phyloP scores from a whole-genome alignment of 2,113 vertebrate genomes.

The Pygoscelis antarcticus region DNA sequence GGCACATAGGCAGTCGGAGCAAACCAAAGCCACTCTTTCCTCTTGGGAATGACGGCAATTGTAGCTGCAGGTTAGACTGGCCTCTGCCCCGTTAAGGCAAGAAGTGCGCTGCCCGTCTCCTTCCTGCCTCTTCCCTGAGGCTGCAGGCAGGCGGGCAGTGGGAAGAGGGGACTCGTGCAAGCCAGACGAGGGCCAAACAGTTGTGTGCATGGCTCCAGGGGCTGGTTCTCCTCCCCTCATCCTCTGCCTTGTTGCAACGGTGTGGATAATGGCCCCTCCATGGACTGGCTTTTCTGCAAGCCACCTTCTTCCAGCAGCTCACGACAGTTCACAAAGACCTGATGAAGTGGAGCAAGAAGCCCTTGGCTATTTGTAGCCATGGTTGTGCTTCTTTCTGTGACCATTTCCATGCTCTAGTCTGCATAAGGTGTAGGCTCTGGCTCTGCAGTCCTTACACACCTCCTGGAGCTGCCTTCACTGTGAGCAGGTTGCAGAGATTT shows the following conservation, averaged over 20 bases:
- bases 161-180: rapidly evolving
- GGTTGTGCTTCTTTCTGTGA: not conserved
- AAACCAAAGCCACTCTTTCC: not conserved
- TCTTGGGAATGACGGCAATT: not conserved
- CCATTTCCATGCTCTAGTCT: not conserved
- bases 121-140: not conserved
- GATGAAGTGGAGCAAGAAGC: not conserved
- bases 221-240: not conserved
- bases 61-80: not conserved
- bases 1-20: not conserved
- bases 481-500: not conserved
- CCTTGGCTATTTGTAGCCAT: not conserved
- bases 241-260: not conserved
- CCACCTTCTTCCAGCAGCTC: not conserved
- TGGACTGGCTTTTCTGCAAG: not conserved
- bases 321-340: not conserved
- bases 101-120: not conserved
- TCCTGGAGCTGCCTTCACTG: not conserved
- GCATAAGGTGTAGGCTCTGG: not conserved
- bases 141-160: not conserved
- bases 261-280: not conserved
- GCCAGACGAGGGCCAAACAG: not conserved
- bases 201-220: not conserved
- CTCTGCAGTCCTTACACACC: not conserved
- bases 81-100: not conserved